Percentiles rank a stretch among this genome's conserved stretches.
phyloP scores from a whole-genome alignment of 2,888 invertebrate species.

The Panopea generosa region DNA sequence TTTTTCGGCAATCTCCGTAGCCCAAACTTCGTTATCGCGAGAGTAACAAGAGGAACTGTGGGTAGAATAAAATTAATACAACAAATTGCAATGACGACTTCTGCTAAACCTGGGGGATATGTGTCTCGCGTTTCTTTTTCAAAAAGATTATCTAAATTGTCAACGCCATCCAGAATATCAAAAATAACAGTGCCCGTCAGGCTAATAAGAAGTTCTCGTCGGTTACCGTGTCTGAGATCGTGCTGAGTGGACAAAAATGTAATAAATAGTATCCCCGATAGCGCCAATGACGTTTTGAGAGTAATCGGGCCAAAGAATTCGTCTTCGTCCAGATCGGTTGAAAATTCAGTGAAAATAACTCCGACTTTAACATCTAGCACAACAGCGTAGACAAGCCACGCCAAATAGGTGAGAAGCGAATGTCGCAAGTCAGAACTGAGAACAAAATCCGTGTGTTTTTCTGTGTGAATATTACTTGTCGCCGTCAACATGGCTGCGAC shows the following conservation, averaged over 20 bases:
- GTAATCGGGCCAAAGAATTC: slow-evolving; percentile 86
- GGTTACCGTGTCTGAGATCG: slow-evolving; percentile 86
- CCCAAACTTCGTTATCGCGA: slow-evolving; percentile 86
- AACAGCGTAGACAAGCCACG: slow-evolving; percentile 87
- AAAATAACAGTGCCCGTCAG: slow-evolving; percentile 87
- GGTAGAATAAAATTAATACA: slow-evolving; percentile 87
- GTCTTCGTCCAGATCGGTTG: slow-evolving; percentile 75
- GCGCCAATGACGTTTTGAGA: slow-evolving; percentile 82
- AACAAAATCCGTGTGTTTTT: slow-evolving; percentile 12
- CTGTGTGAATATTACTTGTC: slow-evolving; percentile 21
- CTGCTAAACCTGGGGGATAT: slow-evolving; percentile 82
- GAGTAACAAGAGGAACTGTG: slow-evolving; percentile 86
- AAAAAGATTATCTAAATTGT: slow-evolving; percentile 86
- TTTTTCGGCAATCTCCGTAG: slow-evolving; percentile 73
- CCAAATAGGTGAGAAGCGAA: slow-evolving; percentile 85
- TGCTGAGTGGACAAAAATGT: slow-evolving; percentile 87
- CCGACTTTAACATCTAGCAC: slow-evolving; percentile 86
- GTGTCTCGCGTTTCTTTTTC: slow-evolving; percentile 70
- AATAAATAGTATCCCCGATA: slow-evolving; percentile 87
- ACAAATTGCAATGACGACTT: slow-evolving; percentile 86
- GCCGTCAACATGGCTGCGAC: slow-evolving; percentile 69
- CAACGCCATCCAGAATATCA: slow-evolving; percentile 88
- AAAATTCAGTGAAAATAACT: slow-evolving; percentile 86
- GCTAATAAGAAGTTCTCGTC: slow-evolving; percentile 86
- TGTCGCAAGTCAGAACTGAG: slow-evolving; percentile 14